Evolutionary conservation across 2,888 invertebrate genomes (phyloP).

Genomic region (Chymomyza caudatula): DNA sequence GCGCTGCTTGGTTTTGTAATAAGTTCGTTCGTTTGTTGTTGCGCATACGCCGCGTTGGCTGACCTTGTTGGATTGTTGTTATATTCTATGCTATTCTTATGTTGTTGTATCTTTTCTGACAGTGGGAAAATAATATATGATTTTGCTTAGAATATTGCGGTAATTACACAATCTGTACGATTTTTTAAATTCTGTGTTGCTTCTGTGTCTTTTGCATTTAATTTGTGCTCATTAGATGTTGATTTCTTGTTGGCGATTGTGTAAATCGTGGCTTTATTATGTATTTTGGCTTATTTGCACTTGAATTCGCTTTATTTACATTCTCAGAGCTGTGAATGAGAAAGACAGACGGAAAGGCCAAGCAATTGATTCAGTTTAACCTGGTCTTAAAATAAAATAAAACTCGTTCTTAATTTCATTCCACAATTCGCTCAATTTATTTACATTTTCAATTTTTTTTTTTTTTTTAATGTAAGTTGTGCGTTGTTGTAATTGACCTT

Average conservation of each 20-base stretch:
- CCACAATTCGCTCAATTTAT: slow-evolving; percentile 52
- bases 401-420: slow-evolving; percentile 65
- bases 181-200: slow-evolving; percentile 11
- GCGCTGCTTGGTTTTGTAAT: slow-evolving; percentile 5
- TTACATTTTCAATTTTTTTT: slow-evolving; percentile 23
- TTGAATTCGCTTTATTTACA: slow-evolving; percentile 8
- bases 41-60: neutral
- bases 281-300: slow-evolving; percentile 14
- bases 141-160: slow-evolving; percentile 31
- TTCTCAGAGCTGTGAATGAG: neutral
- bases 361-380: neutral
- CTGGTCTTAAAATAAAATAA: slow-evolving; percentile 12
- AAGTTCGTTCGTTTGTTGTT: neutral
- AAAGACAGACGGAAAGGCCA: neutral
- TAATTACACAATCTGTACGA: slow-evolving; percentile 49
- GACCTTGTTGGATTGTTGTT: slow-evolving; percentile 3
- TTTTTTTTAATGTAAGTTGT: slow-evolving; percentile 27
- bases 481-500: slow-evolving; percentile 61
- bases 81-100: neutral
- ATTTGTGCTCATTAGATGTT: slow-evolving; percentile 38
- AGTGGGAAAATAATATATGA: slow-evolving; percentile 46
- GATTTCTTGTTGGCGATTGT: neutral
- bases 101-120: neutral
- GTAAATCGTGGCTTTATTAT: slow-evolving; percentile 1
- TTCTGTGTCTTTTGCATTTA: slow-evolving; percentile 15